Conservation (phyloP, 2,888 invertebrate species). For the Acronicta psi region DNA sequence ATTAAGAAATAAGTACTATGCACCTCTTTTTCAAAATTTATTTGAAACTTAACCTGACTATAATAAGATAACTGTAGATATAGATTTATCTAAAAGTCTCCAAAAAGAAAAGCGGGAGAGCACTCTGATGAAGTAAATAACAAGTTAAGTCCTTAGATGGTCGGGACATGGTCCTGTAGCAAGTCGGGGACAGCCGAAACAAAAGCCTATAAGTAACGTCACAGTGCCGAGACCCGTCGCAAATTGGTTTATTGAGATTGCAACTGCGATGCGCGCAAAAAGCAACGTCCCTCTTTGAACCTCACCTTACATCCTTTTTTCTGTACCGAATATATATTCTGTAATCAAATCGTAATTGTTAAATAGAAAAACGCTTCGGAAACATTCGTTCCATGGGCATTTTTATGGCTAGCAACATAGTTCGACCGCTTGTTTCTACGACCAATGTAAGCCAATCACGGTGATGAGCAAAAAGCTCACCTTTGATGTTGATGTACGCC, state of each 20-base stretch:
- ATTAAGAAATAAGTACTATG: neutral
- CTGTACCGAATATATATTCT: constrained; percentile 44
- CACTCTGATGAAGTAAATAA: constrained; percentile 63
- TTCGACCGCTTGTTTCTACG: constrained; percentile 34
- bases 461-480: constrained; percentile 45
- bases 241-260: constrained; percentile 86
- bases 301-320: constrained; percentile 46
- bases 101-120: constrained; percentile 40
- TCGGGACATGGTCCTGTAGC: constrained; percentile 45
- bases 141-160: constrained; percentile 67
- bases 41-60: constrained; percentile 1
- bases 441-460: constrained; percentile 49
- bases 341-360: constrained; percentile 56
- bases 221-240: constrained; percentile 65
- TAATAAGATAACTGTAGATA: constrained; percentile 27
- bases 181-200: constrained; percentile 67
- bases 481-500: constrained; percentile 43
- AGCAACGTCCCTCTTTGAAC: constrained; percentile 57
- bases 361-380: constrained; percentile 45
- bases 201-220: constrained; percentile 62
- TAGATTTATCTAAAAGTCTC: constrained; percentile 25
- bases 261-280: constrained; percentile 71
- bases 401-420: constrained; percentile 54
- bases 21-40: neutral
- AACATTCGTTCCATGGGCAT: constrained; percentile 44